phyloP scores from a whole-genome alignment of 2,888 invertebrate species.

The Tridacna gigas region DNA sequence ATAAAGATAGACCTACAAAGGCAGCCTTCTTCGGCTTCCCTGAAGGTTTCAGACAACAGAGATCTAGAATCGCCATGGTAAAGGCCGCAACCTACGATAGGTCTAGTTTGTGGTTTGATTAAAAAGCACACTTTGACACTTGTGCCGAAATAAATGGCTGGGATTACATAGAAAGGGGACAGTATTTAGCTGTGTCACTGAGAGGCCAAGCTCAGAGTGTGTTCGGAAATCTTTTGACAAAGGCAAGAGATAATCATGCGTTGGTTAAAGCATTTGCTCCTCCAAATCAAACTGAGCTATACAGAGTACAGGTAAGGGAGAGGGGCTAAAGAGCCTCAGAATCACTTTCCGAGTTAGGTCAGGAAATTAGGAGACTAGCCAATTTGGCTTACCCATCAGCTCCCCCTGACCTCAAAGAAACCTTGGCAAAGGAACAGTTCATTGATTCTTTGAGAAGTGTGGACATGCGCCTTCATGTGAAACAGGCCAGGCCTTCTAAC shows the following conservation, averaged over 20 bases:
- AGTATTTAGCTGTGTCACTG: conserved; percentile 33
- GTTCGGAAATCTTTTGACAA: conserved; percentile 12
- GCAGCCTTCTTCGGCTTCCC: background rate
- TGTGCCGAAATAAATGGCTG: no score
- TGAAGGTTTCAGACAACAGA: background rate
- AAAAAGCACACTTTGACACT: conserved; percentile 35
- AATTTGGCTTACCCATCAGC: no score
- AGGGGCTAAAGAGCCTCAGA: conserved; percentile 29
- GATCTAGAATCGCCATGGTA: background rate
- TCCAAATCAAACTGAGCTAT: conserved; percentile 27
- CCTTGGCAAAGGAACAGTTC: no score
- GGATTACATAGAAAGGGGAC: conserved; percentile 20
- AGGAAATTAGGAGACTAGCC: background rate
- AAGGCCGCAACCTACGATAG: conserved; percentile 38
- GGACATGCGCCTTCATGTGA: no score
- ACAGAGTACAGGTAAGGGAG: conserved; percentile 32
- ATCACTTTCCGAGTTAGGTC: conserved; percentile 34
- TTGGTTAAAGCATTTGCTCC: conserved; percentile 25
- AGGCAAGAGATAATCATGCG: background rate
- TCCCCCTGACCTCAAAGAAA: no score
- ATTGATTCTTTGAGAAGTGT: no score
- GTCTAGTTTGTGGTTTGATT: conserved; percentile 28
- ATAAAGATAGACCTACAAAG: no score
- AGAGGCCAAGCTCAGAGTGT: conserved; percentile 36
- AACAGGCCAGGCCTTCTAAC: no score